A percentile compares a stretch with the other conserved stretches of the same genome.
Conservation (phyloP, 2,888 invertebrate genomes). For the Alloplasta piceator region DNA sequence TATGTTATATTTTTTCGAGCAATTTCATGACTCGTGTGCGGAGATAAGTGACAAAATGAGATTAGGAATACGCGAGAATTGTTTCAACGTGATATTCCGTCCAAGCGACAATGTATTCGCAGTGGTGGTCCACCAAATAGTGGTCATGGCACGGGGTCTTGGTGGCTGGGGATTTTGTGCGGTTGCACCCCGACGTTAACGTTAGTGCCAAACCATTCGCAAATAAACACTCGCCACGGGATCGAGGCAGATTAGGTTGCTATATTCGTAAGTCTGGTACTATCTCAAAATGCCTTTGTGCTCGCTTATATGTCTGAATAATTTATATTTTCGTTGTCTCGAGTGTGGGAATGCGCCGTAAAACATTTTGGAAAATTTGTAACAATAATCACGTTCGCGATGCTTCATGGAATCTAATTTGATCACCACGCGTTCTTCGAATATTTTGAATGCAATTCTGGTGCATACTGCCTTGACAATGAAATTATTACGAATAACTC, state of each 20-base stretch:
- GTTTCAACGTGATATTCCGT: neutral
- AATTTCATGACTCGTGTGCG: too few species aligned
- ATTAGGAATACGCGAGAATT: neutral
- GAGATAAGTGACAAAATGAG: neutral
- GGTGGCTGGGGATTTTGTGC: neutral
- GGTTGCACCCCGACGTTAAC: slow-evolving; percentile 2
- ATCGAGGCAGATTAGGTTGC: slow-evolving; percentile 1
- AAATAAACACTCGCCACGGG: neutral
- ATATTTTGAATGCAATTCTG: too few species aligned
- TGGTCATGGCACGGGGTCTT: slow-evolving; percentile 1
- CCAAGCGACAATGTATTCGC: slow-evolving; percentile 1
- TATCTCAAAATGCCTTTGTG: neutral
- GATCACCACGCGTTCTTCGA: too few species aligned
- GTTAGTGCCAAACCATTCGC: neutral
- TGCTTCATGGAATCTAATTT: too few species aligned
- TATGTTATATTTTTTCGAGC: too few species aligned
- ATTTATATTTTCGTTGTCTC: neutral
- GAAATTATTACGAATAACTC: too few species aligned
- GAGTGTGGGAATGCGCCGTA: too few species aligned
- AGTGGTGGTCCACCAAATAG: slow-evolving; percentile 5
- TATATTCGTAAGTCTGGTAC: neutral
- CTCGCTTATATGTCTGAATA: neutral
- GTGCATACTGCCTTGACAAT: too few species aligned
- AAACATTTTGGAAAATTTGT: too few species aligned
- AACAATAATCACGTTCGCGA: too few species aligned